Base-by-base conservation (phyloP, 2,888 invertebrate genomes). In the Mythimna loreyi region DNA sequence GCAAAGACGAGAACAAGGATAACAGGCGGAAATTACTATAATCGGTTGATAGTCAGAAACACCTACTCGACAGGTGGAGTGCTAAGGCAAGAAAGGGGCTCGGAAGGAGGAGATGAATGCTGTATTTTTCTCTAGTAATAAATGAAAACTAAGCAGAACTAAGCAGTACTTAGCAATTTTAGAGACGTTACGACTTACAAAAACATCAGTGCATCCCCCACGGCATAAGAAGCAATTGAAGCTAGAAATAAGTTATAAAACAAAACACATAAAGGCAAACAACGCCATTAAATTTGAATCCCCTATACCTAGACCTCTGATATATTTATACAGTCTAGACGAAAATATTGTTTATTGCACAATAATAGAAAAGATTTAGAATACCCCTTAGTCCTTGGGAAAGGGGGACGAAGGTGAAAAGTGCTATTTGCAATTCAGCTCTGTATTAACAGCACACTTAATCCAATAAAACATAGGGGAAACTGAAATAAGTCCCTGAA, bases 251-350 rank as follows among this genome's bases (percentile, higher is more conserved):
- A 81, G 75, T 79, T 76, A 80, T 66, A 81, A 82, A 87, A 87
- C 84, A 89, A 86, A 87, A 87, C 87, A 86, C 85, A 89, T 87
- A 85, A 82, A 80, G 72, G 83, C 84, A 88, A 87, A 86, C 85
- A 86, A 82, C 59, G 69, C 83, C 82, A 89, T 88, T 86, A 88
- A 85, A 88, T 86, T 87, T 84, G 83, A 83, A 86, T 85, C 83
- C 82, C 84, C 81, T 75, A 70, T 78, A 82, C 81, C 77, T 76
- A 83, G 70, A 67, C 67, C 78, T 83, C 78, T 86, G 87, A 88
- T 86, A 81, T 86, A 86, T 87, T 85, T 82, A 79, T 78, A 82
- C 75, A 80, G 90, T 91, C 90, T 91, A 91, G 91, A 91, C 90
- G 75, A 85, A 86, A 89, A 79, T 83, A 83, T 87, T 85, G 85